Base-by-base conservation (phyloP, 2,888 invertebrate genomes). In the Piscicola geometra region DNA sequence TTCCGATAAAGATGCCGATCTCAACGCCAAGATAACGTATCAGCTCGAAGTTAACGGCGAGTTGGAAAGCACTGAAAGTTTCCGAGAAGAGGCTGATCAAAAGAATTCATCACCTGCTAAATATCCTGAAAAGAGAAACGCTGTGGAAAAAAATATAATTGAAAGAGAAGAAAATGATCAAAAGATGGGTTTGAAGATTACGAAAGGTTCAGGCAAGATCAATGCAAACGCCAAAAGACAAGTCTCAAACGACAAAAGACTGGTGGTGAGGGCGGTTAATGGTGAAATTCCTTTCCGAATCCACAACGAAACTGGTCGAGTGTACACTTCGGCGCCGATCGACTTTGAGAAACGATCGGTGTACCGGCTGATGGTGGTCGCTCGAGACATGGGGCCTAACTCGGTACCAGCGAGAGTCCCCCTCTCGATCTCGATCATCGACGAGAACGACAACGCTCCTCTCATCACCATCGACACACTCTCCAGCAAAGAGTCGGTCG, bases 1-100 rank as follows among this genome's bases (percentile, higher is more conserved):
- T 5, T 35, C 36, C 2, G 79, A 79, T 69, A 56, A 30, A 5
- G 79, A 79, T 52, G 21, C 64, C n/a, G 79, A 78, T 2, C 9
- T 64, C 1, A 79, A 79, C 64, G 78, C 77, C 9, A 28, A 77
- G 32, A 75, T 79, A 25, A 32, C 60, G 2, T 79, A 76, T 50
- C n/a, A 47, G 28, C 66, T 76, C 33, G 70, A 75, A 47, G 30
- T 47, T 5, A 47, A 47, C 47, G 28, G 52, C 33, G n/a, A 41
- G 1, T 18, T 50, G 1, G 25, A n/a, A 21, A 71, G 21, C 12
- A 21, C 25, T n/a, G 56, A 71, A 71, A 32, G n/a, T 2, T 15
- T 3, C 21, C 33, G 36, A 36, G 47, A 36, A n/a, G 12, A 18
- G 36, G 28, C n/a, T 9, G 0, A 70, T 0, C 28, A 36, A n/a